Conservation (phyloP, 2,113 vertebrate species). For the Arothron firmamentum region DNA sequence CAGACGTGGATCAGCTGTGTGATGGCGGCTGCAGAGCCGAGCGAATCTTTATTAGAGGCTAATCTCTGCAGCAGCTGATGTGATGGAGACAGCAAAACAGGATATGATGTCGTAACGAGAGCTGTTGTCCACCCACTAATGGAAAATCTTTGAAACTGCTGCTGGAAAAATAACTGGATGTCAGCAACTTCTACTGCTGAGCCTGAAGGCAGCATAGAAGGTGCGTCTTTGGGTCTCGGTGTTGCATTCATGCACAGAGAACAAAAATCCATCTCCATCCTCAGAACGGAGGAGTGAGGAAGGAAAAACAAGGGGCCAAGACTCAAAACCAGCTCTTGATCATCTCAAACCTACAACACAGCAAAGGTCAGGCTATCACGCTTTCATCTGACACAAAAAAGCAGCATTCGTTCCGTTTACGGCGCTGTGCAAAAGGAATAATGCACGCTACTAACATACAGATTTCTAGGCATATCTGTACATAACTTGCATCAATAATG, state of each 20-base stretch:
- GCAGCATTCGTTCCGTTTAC: not conserved
- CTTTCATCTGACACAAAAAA: not conserved
- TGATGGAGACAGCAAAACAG: too few relatives aligned
- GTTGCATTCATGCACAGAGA: not conserved
- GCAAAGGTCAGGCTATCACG: not conserved
- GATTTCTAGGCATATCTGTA: constrained; percentile 2
- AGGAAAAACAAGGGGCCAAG: not conserved
- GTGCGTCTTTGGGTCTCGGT: not conserved
- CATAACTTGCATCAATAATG: constrained; percentile 5
- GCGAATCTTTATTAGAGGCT: too few relatives aligned
- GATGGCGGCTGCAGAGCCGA: too few relatives aligned
- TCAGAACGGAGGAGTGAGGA: too few relatives aligned
- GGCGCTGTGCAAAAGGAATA: not conserved
- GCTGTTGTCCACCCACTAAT: too few relatives aligned
- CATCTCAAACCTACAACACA: not conserved
- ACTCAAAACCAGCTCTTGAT: too few relatives aligned
- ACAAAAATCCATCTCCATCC: not conserved
- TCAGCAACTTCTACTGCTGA: not conserved
- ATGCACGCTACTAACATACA: not conserved
- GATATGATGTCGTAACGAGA: too few relatives aligned
- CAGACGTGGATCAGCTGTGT: too few relatives aligned
- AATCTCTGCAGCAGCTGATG: too few relatives aligned
- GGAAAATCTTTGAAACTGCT: too few relatives aligned
- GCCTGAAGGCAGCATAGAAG: not conserved
- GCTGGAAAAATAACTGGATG: too few relatives aligned